Conservation (phyloP, 1,140 invertebrate genomes). For the Anastatus disparis region DNA sequence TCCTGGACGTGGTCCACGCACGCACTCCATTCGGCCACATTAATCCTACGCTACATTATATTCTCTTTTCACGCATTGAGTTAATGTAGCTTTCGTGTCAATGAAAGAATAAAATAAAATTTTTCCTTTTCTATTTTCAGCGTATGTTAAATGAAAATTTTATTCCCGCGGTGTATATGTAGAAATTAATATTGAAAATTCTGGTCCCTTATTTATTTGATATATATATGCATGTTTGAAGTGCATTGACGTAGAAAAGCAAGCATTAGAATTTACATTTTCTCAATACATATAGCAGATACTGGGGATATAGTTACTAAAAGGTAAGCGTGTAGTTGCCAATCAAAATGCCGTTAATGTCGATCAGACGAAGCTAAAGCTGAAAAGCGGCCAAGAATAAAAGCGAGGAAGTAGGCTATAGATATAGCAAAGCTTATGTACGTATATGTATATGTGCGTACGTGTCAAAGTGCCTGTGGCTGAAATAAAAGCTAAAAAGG, state of each 20-base stretch:
- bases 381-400: slow-evolving; percentile 3
- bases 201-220: too few relatives aligned
- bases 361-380: slow-evolving; percentile 3
- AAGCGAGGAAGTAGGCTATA: too few relatives aligned
- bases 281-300: not conserved
- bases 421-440: too few relatives aligned
- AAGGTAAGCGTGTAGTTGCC: slow-evolving; percentile 21
- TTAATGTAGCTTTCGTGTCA: not conserved
- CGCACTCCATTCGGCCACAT: too few relatives aligned
- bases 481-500: slow-evolving; percentile 14
- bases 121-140: too few relatives aligned
- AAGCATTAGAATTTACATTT: not conserved
- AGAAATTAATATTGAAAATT: slow-evolving; percentile 8
- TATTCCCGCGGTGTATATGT: too few relatives aligned
- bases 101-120: not conserved
- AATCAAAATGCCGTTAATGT: slow-evolving; percentile 31
- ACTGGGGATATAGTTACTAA: too few relatives aligned
- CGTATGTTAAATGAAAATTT: too few relatives aligned
- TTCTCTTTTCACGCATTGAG: not conserved
- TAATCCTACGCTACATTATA: not conserved
- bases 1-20: not conserved
- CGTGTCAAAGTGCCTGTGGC: not conserved
- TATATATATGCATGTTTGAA: too few relatives aligned
- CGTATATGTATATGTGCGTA: not conserved
- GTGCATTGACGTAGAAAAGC: not conserved